A percentile compares a stretch with the other conserved stretches of the same genome.
Evolutionary conservation across 2,113 vertebrate species (phyloP).

Genomic region (Chaetura pelagica): DNA sequence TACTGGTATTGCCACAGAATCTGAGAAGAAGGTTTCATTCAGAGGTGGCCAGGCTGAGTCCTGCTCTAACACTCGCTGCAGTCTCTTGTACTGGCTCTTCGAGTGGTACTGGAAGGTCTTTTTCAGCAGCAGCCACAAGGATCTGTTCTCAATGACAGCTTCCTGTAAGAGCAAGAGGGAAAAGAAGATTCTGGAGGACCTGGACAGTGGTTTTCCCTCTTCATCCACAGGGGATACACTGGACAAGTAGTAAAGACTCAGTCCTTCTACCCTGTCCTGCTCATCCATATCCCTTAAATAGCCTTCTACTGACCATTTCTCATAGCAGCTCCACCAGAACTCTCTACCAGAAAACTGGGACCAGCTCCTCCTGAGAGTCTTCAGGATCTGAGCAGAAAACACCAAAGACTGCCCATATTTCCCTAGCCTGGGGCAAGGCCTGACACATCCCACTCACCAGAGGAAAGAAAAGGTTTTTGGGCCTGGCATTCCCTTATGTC

Average conservation of each 20-base stretch:
- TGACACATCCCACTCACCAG: background rate
- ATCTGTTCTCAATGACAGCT: constrained; percentile 76
- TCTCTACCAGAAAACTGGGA: background rate
- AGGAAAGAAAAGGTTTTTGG: background rate
- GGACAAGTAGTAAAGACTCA: background rate
- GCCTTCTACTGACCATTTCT: background rate
- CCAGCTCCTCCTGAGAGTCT: background rate
- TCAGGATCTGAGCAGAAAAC: background rate
- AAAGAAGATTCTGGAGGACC: background rate
- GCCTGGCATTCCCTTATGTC: background rate
- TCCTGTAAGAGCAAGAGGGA: constrained; percentile 70
- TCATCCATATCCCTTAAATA: background rate
- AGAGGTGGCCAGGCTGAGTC: constrained; percentile 79
- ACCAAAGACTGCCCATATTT: background rate
- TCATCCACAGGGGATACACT: background rate
- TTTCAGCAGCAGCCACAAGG: constrained; percentile 75
- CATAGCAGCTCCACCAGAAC: background rate
- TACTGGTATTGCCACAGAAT: background rate
- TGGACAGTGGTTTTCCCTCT: background rate
- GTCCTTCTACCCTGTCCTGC: background rate
- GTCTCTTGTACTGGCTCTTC: constrained; percentile 74
- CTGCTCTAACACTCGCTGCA: constrained; percentile 52
- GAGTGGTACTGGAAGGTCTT: constrained; percentile 66
- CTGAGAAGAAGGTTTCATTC: constrained; percentile 62
- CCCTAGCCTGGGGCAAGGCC: background rate